Evolutionary conservation across 2,113 vertebrate species (phyloP), one percentile per base, ranked within the genome.

Genomic region (Malurus elegans): DNA sequence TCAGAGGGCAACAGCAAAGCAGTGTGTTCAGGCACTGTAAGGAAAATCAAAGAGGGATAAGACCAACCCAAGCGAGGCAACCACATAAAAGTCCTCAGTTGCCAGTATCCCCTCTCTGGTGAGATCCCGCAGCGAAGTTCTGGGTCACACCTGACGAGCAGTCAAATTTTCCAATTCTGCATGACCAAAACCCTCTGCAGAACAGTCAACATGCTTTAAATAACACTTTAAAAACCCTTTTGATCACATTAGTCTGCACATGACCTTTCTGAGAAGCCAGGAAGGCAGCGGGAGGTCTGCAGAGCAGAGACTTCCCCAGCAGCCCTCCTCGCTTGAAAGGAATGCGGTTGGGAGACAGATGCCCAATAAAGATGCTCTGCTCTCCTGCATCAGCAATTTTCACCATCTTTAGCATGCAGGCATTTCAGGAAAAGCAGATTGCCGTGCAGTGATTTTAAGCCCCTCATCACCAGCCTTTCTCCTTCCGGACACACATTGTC

Each of bases 191-290:
- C n/a, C 12, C 54, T 86, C 67, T 75, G 80, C 56, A 87, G 83
- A 95, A 81, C 50, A 93, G 47, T 86, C 69, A 74, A 64, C 79
- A 71, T 0, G 0, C 60, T 94, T 92, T 75, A 89, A 95, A 57
- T 78, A 86, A 85, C 58, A 69, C 62, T 90, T 87, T 9, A 81
- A 84, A 80, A 12, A 21, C 29, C 67, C 62, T 92, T 96, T 96
- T 93, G 93, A 94, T 94, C 92, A 82, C 70, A 47, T 75, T 51
- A 87, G 70, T 61, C 86, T 96, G 85, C 88, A 70, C 69, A 93
- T 70, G 84, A 95, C 86, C 94, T 93, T 93, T 91, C 69, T 92
- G 72, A 90, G 29, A 93, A 93, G 75, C 74, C 89, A 93, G 93
- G 93, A 93, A 92, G 78, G 74, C 93, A 93, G 93, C 10, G 0